Conservation (phyloP, 2,888 invertebrate genomes). For the Agrotis exclamationis region DNA sequence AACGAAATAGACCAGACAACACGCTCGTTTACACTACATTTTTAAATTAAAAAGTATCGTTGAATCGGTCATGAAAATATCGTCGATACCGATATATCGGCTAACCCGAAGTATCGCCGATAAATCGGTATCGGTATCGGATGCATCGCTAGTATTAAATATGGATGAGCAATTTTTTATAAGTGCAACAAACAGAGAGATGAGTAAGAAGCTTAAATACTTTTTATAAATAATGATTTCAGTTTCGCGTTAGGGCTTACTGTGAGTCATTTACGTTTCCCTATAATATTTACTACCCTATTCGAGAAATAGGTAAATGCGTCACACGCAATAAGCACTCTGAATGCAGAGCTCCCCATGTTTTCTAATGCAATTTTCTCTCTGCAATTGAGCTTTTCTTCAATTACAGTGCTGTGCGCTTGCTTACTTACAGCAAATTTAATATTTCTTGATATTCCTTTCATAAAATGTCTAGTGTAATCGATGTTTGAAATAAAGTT, state of each 20-base stretch:
- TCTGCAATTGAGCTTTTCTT: slow-evolving; percentile 9
- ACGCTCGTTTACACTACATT: too few relatives aligned
- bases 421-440: background rate
- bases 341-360: background rate
- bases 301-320: slow-evolving; percentile 32
- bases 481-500: slow-evolving; percentile 29
- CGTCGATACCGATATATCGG: too few relatives aligned
- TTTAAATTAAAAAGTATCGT: too few relatives aligned
- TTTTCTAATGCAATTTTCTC: background rate
- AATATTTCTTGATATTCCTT: slow-evolving; percentile 5
- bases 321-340: slow-evolving; percentile 27
- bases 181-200: background rate
- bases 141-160: background rate
- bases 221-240: background rate
- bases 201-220: slow-evolving; percentile 8
- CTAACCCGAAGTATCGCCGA: too few relatives aligned
- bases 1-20: too few relatives aligned
- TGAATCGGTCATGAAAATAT: too few relatives aligned
- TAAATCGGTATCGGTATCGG: too few relatives aligned
- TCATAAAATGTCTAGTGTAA: slow-evolving; percentile 3
- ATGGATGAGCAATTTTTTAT: slow-evolving; percentile 1
- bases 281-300: slow-evolving; percentile 27
- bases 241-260: slow-evolving; percentile 9
- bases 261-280: slow-evolving; percentile 40
- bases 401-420: background rate